Conservation (phyloP, 2,113 vertebrate species). For the Crotalus helleri region DNA sequence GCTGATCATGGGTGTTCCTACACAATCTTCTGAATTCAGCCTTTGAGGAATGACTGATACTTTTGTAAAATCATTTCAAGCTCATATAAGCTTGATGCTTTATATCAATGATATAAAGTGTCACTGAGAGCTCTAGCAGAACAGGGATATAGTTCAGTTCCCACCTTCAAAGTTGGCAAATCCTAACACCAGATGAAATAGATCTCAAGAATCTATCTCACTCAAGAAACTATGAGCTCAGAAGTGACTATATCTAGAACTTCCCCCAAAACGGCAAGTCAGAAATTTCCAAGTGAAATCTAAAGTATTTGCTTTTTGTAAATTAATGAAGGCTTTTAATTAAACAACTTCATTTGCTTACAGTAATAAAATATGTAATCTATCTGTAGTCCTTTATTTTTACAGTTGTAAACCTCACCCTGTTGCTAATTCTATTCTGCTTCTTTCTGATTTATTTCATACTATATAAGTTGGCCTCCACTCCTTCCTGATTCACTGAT, state of each 20-base stretch:
- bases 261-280: neutral
- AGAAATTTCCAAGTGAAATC: neutral
- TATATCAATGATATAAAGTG: too few relatives aligned
- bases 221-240: neutral
- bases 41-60: too few relatives aligned
- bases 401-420: neutral
- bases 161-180: neutral
- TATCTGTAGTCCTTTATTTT: neutral
- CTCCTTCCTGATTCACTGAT: neutral
- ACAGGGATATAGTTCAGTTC: neutral
- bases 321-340: neutral
- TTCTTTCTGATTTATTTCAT: neutral
- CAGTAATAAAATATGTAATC: neutral
- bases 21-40: too few relatives aligned
- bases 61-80: too few relatives aligned
- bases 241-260: neutral
- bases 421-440: neutral
- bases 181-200: neutral
- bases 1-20: too few relatives aligned
- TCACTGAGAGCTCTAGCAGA: neutral
- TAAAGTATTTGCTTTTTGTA: neutral
- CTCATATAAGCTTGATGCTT: too few relatives aligned
- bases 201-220: neutral
- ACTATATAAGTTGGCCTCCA: neutral
- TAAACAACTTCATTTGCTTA: neutral